Base-by-base conservation (phyloP, 2,888 invertebrate species). In the Psylliodes chrysocephalus region DNA sequence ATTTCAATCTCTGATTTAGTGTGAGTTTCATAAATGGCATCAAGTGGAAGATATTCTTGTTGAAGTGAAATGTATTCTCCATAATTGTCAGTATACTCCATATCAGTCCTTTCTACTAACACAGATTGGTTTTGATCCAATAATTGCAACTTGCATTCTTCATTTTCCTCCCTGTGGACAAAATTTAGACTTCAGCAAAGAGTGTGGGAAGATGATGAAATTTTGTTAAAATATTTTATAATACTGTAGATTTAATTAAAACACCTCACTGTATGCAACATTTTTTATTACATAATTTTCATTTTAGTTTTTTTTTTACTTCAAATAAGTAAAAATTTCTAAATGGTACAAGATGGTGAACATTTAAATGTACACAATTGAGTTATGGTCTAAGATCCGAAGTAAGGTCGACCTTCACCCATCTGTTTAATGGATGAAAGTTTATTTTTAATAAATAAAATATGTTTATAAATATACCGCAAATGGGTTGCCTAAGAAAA, bases 91-190 rank as follows among this genome's bases (percentile, higher is more conserved):
- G 49, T 17, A 28, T 49, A 57, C 22, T 57, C 47, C 10, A 49
- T 57, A 18, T 47, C 49, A 47, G 47, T 15, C 14, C 17, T 57
- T 18, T 51, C 49, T 30, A 51, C 18, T 35, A 59, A 17, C 40
- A 40, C 40, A 28, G 61, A 42, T 17, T 55, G 35, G 10, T 61
- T 54, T 54, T 61, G 46, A 61, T 54, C 38, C 18, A 55, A 5
- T 14, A 49, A 15, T 28, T 19, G 28, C n/a, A 56, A 3, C 33
- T 51, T 51, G 28, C 33, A 33, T 15, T 14, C 51, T 46, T 46
- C 60, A 12, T 17, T 55, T 60, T 52, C 55, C 10, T 60, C 55
- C 60, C 64, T 64, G 55, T 60, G 56, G 55, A 64, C 55, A 64
- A 64, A 64, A 60, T 47, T 62, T 15, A 42, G 40, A 35, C 49